Evolutionary conservation across 2,888 invertebrate species (phyloP), one percentile per base, ranked within the genome.

Genomic region (Melikaiella ostensackeni): DNA sequence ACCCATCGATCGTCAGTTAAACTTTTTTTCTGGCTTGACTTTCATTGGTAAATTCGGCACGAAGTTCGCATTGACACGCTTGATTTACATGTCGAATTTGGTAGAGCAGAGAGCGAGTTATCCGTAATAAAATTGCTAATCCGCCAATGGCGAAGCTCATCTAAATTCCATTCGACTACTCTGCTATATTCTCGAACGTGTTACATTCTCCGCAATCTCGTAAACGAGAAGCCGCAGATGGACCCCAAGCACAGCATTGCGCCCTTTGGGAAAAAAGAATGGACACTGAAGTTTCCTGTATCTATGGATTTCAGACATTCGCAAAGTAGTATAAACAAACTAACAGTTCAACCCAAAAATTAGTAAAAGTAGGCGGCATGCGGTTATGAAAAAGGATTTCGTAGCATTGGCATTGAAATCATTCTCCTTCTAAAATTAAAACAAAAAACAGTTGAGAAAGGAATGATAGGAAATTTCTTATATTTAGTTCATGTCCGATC

Each of bases 51-150:
- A 76, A 79, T 81, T 82, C 77, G 79, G 82, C 82, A 77, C 79
- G 78, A 74, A 77, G 78, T 80, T 80, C 80, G 75, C 78, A 63
- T 76, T 38, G 70, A 75, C 78, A 78, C 64, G 70, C 70, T 70
- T 46, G 35, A 50, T 70, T 74, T 76, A 77, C 80, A 79, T 78
- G 79, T 78, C 78, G 66, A 66, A 66, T 42, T 46, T 66, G 42
- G 19, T 66, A 1, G 66, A 46, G 66, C 66, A 46, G 66, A 66
- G 66, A 46, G 66, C 66, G 42, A 76, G 78, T 76, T 79, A 79
- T 80, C 75, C 75, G 79, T 80, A 77, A 82, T 80, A 80, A 82
- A 82, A 82, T 79, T 80, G 82, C 80, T 82, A 82, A 82, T 80
- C 77, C 77, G 61, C 79, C 75, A 74, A 75, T 64, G 59, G 74